Percentiles rank a stretch among this genome's conserved stretches.
phyloP scores from a whole-genome alignment of 2,797 vertebrate genomes.

The Falco concolor region DNA sequence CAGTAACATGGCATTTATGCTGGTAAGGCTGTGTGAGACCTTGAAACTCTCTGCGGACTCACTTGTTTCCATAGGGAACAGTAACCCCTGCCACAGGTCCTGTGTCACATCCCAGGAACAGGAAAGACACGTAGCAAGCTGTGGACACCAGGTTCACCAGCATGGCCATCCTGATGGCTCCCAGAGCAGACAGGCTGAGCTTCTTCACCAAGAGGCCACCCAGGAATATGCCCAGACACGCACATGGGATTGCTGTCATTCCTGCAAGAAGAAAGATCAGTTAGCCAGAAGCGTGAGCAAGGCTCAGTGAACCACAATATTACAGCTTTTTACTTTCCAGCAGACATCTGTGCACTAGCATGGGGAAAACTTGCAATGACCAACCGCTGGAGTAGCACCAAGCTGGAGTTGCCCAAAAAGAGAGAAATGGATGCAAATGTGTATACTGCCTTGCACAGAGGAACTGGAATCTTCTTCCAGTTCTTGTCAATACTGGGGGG shows the following conservation, averaged over 20 bases:
- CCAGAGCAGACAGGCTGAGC: constrained; percentile 91
- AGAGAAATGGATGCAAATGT: background rate
- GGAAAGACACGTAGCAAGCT: constrained; percentile 94
- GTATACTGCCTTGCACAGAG: background rate
- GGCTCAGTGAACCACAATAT: background rate
- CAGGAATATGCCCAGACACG: constrained; percentile 96
- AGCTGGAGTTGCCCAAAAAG: background rate
- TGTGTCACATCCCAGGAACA: constrained; percentile 96
- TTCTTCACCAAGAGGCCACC: constrained; percentile 97
- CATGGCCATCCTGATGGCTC: constrained; percentile 97
- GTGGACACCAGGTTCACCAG: constrained; percentile 96
- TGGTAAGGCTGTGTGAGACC: background rate
- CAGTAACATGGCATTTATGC: background rate
- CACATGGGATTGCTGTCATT: constrained; percentile 97
- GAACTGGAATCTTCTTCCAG: background rate
- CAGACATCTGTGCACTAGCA: background rate
- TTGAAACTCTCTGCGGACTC: constrained; percentile 57
- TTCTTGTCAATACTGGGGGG: background rate
- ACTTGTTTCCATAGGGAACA: constrained; percentile 88
- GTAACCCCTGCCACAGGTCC: constrained; percentile 95
- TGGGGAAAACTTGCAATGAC: background rate
- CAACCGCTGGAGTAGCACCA: background rate
- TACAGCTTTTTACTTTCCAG: background rate
- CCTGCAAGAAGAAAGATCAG: constrained; percentile 72
- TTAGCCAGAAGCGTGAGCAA: background rate